phyloP scores from a whole-genome alignment of 37 sponge, comb jelly and placozoan species.

The Beroe forskalii region DNA sequence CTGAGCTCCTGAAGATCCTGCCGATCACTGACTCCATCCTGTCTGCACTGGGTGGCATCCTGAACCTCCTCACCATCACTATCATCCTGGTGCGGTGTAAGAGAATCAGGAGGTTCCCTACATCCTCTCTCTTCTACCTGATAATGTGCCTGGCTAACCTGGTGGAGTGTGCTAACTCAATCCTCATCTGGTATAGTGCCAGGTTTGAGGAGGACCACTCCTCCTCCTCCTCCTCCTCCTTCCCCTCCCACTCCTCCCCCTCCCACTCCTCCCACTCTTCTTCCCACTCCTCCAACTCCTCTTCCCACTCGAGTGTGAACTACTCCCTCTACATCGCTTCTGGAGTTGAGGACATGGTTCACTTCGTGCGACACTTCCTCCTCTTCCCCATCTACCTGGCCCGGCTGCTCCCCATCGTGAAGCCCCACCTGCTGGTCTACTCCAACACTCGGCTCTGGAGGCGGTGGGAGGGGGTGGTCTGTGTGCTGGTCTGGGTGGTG shows the following conservation, averaged over 20 bases:
- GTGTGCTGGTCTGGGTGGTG: not conserved
- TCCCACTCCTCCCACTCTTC: no score
- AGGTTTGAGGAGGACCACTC: not conserved
- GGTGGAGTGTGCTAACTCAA: slow-evolving; percentile 18
- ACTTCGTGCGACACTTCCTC: not conserved
- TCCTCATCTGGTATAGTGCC: not conserved
- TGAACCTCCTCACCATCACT: not conserved
- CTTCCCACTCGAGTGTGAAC: not conserved
- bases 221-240: not conserved
- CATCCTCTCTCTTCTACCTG: not conserved
- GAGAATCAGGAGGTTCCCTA: not conserved
- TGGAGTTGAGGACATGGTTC: slow-evolving; percentile 6
- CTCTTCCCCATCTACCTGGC: not conserved
- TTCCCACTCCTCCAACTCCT: no score
- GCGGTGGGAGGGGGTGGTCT: not conserved
- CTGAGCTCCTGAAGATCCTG: not conserved
- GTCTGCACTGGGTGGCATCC: not conserved
- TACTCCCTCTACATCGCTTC: slow-evolving; percentile 16
- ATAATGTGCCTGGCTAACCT: slow-evolving; percentile 1
- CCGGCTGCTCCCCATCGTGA: not conserved
- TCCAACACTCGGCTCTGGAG: not conserved
- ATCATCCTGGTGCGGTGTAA: not conserved
- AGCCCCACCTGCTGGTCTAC: not conserved
- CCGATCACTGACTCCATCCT: not conserved
- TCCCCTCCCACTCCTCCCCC: no score